Evolutionary conservation across 1,140 invertebrate species (phyloP), one percentile per base, ranked within the genome.

Genomic region (Bombus ignitus): DNA sequence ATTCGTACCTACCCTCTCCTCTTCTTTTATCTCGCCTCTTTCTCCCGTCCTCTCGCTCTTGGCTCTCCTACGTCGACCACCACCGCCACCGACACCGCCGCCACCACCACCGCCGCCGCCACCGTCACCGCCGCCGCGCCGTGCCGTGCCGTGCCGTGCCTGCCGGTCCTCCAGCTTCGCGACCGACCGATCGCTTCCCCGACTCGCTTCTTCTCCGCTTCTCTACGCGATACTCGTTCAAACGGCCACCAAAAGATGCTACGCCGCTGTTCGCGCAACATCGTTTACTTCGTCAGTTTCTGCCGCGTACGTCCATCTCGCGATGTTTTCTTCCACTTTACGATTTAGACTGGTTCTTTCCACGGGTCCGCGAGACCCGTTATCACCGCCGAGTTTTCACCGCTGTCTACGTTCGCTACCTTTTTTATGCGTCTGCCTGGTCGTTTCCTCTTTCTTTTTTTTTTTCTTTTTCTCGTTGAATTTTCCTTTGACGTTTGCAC

Each of bases 1-100:
- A 94, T 94, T 93, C 84, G 85, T 87, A 83, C 91, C 87, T 82
- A 53, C 59, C 76, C 76, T 85, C 85, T 90, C 83, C 82, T 75
- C 81, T 81, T 75, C 59, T 75, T 62, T 71, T 22, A 57, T 68
- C 59, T 65, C 65, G 39, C 79, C 28, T 70, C 57, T 75, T 15
- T 79, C 22, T 70, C 59, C 47, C 47, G 18, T 42, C 25, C 80
- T 59, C 57, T 59, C 25, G 25, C 57, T 59, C 57, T 59, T n/a
- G 25, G 35, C 42, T 82, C 68, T 72, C 65, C 57, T 62, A 39
- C 71, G 42, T 53, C 37, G 74, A 37, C 47, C n/a, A 25, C 65
- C 68, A 47, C 65, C 59, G 32, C 74, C 71, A 6, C 25, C 28
- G 39, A 8, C 9, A 12, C 8, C 70, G 74, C 44, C 53, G 44